These are phyloP conservation scores for Melinaea marsaeus DNA, from an alignment of 2,888 invertebrate genomes.

Conservation along the genomic window DNA sequence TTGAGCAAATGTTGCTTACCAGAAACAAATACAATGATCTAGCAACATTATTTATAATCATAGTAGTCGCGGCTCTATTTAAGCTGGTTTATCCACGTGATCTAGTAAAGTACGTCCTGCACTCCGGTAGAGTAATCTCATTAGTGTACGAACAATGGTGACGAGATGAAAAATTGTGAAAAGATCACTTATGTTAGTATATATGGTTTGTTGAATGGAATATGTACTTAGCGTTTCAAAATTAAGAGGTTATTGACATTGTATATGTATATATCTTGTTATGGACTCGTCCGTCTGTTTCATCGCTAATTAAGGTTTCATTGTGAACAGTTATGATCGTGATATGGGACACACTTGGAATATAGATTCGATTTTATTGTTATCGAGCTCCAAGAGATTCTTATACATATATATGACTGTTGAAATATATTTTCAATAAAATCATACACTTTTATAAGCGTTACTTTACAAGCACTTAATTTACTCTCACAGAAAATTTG, in stretches of 20 bases:
- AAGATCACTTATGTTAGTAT: conserved; percentile 4
- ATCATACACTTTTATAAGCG: too few species aligned
- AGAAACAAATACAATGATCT: not conserved
- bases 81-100: not conserved
- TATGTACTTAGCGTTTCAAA: conserved; percentile 1
- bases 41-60: not conserved
- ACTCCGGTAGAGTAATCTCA: conserved; percentile 20
- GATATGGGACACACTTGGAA: too few species aligned
- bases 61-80: not conserved
- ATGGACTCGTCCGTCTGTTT: too few species aligned
- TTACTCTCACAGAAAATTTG: too few species aligned
- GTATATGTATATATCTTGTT: too few species aligned
- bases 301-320: too few species aligned
- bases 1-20: not conserved
- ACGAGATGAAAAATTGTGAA: conserved; percentile 8
- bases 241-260: conserved; percentile 2
- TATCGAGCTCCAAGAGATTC: too few species aligned
- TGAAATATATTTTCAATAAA: too few species aligned
- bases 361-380: too few species aligned
- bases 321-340: too few species aligned
- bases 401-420: too few species aligned
- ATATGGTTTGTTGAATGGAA: not conserved
- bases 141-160: conserved; percentile 21
- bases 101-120: conserved; percentile 5
- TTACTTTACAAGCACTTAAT: too few species aligned